Conservation (phyloP, 2,113 vertebrate genomes). For the Okapia johnstoni region DNA sequence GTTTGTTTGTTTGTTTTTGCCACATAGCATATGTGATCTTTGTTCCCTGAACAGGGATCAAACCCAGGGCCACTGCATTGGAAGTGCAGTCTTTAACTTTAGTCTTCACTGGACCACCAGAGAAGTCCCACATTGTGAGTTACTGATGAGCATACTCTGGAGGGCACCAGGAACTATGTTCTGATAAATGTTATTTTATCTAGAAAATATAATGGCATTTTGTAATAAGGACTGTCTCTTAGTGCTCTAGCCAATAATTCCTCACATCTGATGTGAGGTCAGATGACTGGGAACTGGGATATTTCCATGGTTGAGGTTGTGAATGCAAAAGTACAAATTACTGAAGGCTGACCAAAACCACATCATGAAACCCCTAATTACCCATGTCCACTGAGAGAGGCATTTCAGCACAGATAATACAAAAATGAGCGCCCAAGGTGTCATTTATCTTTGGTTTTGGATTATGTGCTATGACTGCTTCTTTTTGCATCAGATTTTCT, state of each 20-base stretch:
- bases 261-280: neutral
- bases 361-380: conserved; percentile 12
- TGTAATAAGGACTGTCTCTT: neutral
- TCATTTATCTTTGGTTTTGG: conserved; percentile 41
- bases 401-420: neutral
- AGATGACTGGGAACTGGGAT: neutral
- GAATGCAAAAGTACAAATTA: conserved; percentile 42
- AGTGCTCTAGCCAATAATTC: neutral
- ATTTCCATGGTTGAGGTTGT: neutral
- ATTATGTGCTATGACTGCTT: neutral
- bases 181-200: neutral
- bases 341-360: conserved; percentile 17
- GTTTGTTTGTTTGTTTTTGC: neutral
- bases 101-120: neutral
- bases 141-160: neutral
- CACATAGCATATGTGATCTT: neutral
- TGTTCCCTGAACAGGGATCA: neutral
- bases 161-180: neutral
- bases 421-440: neutral
- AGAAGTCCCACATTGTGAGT: neutral
- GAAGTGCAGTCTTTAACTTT: neutral
- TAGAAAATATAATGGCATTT: neutral
- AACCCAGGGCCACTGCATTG: neutral
- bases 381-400: neutral
- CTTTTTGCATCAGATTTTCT: conserved; percentile 38